Evolutionary conservation across 2,888 invertebrate genomes (phyloP).

Genomic region (Cataglyphis altisquamis): DNA sequence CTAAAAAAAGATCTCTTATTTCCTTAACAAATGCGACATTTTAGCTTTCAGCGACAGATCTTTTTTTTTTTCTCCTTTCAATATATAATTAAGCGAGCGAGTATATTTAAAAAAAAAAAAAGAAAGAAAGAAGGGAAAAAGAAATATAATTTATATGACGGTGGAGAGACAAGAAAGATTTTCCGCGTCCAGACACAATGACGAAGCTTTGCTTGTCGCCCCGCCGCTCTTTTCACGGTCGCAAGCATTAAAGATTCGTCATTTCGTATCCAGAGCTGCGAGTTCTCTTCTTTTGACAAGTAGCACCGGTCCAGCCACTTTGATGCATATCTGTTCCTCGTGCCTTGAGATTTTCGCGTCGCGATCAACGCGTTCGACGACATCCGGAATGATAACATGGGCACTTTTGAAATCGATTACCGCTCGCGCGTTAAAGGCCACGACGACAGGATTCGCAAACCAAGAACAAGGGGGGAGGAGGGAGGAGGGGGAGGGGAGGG

Average conservation of each 20-base stretch:
- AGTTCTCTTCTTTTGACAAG: neutral
- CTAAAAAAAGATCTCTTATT: neutral
- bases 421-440: constrained; percentile 65
- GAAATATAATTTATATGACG: neutral
- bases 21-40: neutral
- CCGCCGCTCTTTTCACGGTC: neutral
- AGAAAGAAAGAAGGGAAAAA: neutral
- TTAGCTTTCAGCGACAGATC: neutral
- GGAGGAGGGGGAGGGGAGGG: neutral
- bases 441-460: constrained; percentile 64
- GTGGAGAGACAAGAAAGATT: neutral
- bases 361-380: neutral
- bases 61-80: neutral
- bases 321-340: neutral
- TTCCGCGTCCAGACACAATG: neutral
- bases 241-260: neutral
- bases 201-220: constrained; percentile 3
- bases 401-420: constrained; percentile 44
- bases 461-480: constrained; percentile 48
- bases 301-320: neutral
- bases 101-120: neutral
- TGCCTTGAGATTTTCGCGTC: neutral
- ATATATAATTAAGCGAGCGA: neutral
- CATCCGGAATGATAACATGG: constrained; percentile 46
- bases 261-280: neutral